Evolutionary conservation across 2,797 vertebrate genomes (phyloP), one percentile per base, ranked within the genome.

Genomic region (Eulemur albifrons): DNA sequence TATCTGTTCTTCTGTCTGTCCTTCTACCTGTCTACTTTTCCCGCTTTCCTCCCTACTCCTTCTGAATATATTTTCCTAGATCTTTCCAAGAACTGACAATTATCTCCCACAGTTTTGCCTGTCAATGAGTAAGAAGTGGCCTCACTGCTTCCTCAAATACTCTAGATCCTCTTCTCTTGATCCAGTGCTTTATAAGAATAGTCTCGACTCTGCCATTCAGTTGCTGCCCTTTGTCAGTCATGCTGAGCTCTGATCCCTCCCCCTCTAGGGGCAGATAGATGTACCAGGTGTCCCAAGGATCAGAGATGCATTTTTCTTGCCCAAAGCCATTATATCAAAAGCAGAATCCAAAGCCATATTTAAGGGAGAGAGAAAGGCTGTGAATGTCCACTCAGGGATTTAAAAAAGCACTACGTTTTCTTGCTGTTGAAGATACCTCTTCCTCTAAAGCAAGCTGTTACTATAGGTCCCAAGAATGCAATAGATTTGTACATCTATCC

Each of bases 321-420:
- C 93, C 79, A 87, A 38, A 97, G 96, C 91, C 32, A 95, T 97
- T 96, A 92, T 59, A 91, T 97, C 92, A 97, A 94, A 97, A 65
- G 65, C 48, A 95, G 86, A 92, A 87, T 88, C 65, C 45, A 83
- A 90, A 95, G 57, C 15, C 6, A n/a, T 35, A 90, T 77, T 65
- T 88, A 69, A 95, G 59, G 9, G 92, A 67, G 77, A 86, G 17
- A 65, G 38, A 92, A 30, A 96, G 21, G 11, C 38, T 82, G 5
- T 59, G 35, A 93, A 80, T 81, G 38, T 35, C 76, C 59, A 91
- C 30, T 54, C 0, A 0, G 63, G 45, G 61, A 93, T 93, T 94
- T 96, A 25, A 93, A 94, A 95, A 15, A 88, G 38, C 7, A 4
- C 61, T 83, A 50, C 27, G 23, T 81, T 76, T 77, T 77, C 30